Conservation (phyloP, 2,888 invertebrate genomes). For the Microplitis manilae region DNA sequence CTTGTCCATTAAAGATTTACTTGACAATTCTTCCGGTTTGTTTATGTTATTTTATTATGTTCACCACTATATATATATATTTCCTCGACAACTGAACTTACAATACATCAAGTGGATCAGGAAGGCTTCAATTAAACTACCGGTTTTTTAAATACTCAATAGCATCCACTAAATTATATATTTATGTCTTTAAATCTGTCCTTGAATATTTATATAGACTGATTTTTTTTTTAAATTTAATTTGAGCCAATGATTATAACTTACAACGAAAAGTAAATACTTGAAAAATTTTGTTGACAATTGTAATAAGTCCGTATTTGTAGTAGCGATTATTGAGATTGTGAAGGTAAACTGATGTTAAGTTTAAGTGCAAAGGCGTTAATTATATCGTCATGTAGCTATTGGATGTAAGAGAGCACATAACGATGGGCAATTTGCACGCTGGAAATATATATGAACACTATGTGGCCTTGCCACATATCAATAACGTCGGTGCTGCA, state of each 20-base stretch:
- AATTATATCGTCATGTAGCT: constrained; percentile 45
- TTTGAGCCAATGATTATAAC: no score
- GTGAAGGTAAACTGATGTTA: background rate
- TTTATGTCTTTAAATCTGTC: constrained; percentile 4
- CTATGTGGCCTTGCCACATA: constrained; percentile 35
- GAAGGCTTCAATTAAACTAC: constrained; percentile 32
- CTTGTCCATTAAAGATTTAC: constrained; percentile 35
- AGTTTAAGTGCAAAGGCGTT: constrained; percentile 33
- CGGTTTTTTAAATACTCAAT: constrained; percentile 33
- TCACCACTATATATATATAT: constrained; percentile 10
- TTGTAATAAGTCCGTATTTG: no score
- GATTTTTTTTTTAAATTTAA: constrained; percentile 14
- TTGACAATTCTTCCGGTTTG: constrained; percentile 39
- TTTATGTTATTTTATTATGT: constrained; percentile 18
- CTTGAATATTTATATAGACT: constrained; percentile 41
- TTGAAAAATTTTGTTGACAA: no score
- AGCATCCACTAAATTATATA: constrained; percentile 15
- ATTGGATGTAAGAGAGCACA: background rate
- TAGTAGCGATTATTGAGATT: background rate
- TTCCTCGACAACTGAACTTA: background rate
- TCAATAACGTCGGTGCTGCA: constrained; percentile 28
- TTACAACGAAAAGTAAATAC: no score
- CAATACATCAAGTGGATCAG: constrained; percentile 13
- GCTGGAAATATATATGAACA: background rate
- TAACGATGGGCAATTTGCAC: constrained; percentile 31